Evolutionary conservation across 1,140 invertebrate species (phyloP).

Genomic region (Lethocerus indicus): DNA sequence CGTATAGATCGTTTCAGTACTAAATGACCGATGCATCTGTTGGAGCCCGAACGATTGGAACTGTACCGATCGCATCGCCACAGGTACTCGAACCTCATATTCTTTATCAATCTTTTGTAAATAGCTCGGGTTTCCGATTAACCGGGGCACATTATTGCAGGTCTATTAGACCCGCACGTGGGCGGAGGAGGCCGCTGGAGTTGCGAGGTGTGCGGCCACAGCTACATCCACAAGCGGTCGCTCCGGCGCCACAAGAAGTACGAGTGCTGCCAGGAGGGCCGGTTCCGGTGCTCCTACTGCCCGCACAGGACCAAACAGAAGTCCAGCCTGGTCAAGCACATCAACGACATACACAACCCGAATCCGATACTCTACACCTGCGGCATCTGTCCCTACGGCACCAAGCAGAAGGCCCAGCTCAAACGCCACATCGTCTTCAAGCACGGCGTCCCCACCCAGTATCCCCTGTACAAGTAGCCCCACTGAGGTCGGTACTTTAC

Average conservation of each 20-base stretch:
- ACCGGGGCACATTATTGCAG: no score
- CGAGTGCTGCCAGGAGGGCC: conserved; percentile 27
- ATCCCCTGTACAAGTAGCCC: not conserved
- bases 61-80: no score
- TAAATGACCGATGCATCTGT: no score
- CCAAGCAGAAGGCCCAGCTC: conserved; percentile 30
- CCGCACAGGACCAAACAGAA: conserved; percentile 33
- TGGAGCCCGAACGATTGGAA: no score
- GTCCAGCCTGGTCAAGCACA: conserved; percentile 28
- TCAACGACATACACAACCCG: conserved; percentile 22
- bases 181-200: not conserved
- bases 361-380: conserved; percentile 24
- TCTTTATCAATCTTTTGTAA: no score
- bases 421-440: conserved; percentile 26
- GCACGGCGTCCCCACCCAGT: conserved; percentile 16
- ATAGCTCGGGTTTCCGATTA: no score
- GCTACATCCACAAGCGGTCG: conserved; percentile 17
- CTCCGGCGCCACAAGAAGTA: conserved; percentile 32
- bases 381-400: conserved; percentile 34
- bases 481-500: not conserved
- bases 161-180: no score
- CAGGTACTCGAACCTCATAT: no score
- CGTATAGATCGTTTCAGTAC: no score
- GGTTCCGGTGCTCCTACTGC: conserved; percentile 21
- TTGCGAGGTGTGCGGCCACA: conserved; percentile 3